Conservation (phyloP, 1,140 invertebrate genomes). For the Cheumatopsyche charites region DNA sequence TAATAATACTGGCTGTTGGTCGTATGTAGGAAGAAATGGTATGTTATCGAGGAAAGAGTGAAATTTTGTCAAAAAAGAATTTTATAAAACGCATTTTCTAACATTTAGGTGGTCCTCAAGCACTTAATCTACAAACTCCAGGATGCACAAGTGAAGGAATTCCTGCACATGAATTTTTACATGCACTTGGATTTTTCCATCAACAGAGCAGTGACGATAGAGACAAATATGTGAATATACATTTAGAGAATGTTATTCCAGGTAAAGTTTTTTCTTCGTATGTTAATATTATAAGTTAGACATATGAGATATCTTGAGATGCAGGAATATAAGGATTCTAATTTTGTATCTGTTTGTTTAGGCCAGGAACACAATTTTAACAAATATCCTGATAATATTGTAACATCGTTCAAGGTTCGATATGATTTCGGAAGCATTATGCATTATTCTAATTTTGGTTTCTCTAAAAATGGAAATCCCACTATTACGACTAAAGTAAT, state of each 20-base stretch:
- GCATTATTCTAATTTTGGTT: constrained; percentile 82
- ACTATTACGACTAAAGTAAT: constrained; percentile 73
- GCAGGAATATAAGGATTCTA: too few species aligned
- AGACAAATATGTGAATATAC: constrained; percentile 74
- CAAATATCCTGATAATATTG: constrained; percentile 64
- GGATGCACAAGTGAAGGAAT: constrained; percentile 78
- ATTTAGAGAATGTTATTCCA: constrained; percentile 74
- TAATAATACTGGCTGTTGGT: constrained; percentile 79
- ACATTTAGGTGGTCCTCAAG: constrained; percentile 72
- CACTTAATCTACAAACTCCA: constrained; percentile 75
- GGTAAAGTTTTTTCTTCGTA: too few species aligned
- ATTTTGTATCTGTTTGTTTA: constrained; percentile 48
- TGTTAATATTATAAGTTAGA: too few species aligned
- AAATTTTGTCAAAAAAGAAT: too few species aligned
- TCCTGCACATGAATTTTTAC: constrained; percentile 84
- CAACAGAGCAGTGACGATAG: constrained; percentile 84
- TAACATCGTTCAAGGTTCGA: constrained; percentile 68
- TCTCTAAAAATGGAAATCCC: constrained; percentile 73
- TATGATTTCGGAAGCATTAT: constrained; percentile 85
- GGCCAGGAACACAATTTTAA: constrained; percentile 72
- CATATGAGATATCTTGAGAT: too few species aligned
- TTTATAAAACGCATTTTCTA: too few species aligned
- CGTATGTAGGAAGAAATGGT: constrained; percentile 74
- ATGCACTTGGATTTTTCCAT: constrained; percentile 84
- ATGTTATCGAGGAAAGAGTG: constrained; percentile 55